Evolutionary conservation across 2,888 invertebrate genomes (phyloP), one percentile per base, ranked within the genome.

Genomic region (Drosophila robusta): DNA sequence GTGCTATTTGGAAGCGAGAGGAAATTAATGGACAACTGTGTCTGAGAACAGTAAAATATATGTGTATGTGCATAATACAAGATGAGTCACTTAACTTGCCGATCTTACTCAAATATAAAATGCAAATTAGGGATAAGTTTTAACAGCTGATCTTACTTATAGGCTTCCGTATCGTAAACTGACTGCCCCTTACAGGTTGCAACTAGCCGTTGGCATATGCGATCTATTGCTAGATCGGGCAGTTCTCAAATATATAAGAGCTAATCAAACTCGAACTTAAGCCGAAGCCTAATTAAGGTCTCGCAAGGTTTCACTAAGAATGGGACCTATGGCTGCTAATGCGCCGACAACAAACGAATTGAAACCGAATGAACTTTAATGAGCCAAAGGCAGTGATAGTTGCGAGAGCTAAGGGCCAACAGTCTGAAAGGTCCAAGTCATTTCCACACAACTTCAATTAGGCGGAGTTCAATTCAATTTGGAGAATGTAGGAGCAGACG

Each of bases 391-490:
- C 75, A 80, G 55, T 64, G 67, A 66, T 75, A 75, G 68, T 55
- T 46, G 54, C 32, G 38, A 38, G 26, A 36, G 22, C 29, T 26
- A 26, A 50, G 46, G 26, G 26, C 29, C 7, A 12, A 46, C 12
- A 52, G 26, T 9, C 22, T 41, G 58, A 81, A 85, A 83, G 55
- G 65, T 69, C 45, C 77, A 64, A 83, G 83, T 83, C 83, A 83
- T 80, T 83, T 86, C 83, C 83, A 83, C 71, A 72, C 54, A 78
- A 80, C 74, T 83, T 86, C 83, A 83, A 83, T 83, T 83, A 83
- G 86, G 78, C 79, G 50, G 68, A 72, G 75, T 70, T 76, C 68
- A 79, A 79, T 79, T 79, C 68, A 79, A 79, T 79, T 79, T 66
- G 51, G 65, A 60, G 73, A 47, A 74, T 55, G 70, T 52, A 39